Evolutionary conservation across 2,113 vertebrate species (phyloP), one percentile per base, ranked within the genome.

Genomic region (Acanthisitta chloris): DNA sequence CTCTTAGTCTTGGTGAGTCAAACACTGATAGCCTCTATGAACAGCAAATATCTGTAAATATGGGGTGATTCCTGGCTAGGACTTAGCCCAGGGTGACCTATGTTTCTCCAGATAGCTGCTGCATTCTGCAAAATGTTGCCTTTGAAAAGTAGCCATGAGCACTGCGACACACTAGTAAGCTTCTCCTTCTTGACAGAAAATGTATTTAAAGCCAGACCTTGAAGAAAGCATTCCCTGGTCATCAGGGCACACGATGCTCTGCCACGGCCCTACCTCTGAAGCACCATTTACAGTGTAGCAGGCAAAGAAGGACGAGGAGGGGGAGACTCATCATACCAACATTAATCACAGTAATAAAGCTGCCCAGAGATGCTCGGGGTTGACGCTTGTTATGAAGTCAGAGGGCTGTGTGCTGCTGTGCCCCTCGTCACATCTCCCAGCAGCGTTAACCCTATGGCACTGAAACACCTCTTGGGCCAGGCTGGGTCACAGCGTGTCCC

Each of bases 91-190:
- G 34, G 4, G 65, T 61, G 42, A 54, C 54, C 74, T 38, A 12
- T 3, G 6, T n/a, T n/a, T 48, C 64, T 79, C 33, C 83, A 73
- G 16, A 21, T 40, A 31, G 8, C 45, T 31, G 12, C 77, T 46
- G 48, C 45, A 45, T 5, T 36, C 70, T 65, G 59, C 48, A 58
- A 54, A 88, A 73, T 10, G 15, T 4, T 59, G 36, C 33, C 34
- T 90, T 71, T 64, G 20, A 95, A 92, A 74, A 0, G 0, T 54
- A 62, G 46, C 55, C 67, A 28, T 1, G 3, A 70, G 48, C n/a
- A 7, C 19, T 33, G 36, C 0, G 0, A 55, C 55, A 20, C 8
- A 15, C 24, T 14, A 14, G 46, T 0, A 0, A 70, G 38, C 17
- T 34, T 28, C 48, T 52, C 6, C 42, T 45, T 20, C 38, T 33